Evolutionary conservation across 2,113 vertebrate genomes (phyloP).

Genomic region (Camelus dromedarius): DNA sequence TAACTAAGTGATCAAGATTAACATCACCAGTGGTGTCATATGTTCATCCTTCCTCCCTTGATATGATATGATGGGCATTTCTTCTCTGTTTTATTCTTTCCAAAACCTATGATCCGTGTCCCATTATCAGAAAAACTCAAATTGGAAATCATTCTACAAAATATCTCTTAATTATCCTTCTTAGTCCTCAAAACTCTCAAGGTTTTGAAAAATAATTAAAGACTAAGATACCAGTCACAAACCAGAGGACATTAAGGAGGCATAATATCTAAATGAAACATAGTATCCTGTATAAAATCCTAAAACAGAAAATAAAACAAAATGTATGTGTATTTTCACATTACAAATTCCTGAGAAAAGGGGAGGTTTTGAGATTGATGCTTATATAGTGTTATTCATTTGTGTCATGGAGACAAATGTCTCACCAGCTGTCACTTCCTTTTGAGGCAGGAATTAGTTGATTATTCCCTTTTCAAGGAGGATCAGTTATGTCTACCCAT

Average conservation of each 20-base stretch:
- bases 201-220: neutral
- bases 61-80: neutral
- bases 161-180: neutral
- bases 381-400: neutral
- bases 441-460: neutral
- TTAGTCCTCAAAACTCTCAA: neutral
- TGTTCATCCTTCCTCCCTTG: neutral
- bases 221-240: neutral
- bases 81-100: neutral
- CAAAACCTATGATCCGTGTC: neutral
- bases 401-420: neutral
- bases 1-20: neutral
- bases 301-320: neutral
- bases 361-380: neutral
- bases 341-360: neutral
- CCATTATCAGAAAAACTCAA: neutral
- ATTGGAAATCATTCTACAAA: neutral
- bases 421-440: neutral
- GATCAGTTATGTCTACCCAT: neutral
- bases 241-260: neutral
- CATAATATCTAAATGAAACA: neutral
- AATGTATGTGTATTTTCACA: neutral
- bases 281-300: neutral
- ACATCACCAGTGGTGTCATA: neutral
- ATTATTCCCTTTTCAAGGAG: neutral